Base-by-base conservation (phyloP, 2,113 vertebrate species). In the Myanophis thanlyinensis region DNA sequence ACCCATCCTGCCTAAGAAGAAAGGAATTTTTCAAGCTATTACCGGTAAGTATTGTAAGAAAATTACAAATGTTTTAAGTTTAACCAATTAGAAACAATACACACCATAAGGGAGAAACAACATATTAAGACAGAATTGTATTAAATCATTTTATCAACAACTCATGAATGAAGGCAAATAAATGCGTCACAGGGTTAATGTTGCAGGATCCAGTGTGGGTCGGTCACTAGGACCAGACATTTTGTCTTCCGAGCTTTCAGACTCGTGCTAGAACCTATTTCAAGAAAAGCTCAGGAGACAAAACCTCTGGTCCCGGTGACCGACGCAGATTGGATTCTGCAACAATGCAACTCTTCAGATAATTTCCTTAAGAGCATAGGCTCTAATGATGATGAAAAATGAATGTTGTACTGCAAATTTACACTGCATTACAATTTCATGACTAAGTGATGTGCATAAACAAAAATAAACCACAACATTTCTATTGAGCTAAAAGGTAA, bases 61-160 rank as follows among this genome's bases (percentile, higher is more conserved):
- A 96, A 95, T 96, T 91, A 96, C 92, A 98, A 98, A 98, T 80
- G 97, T 96, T 10, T 51, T 51, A 95, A 35, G 87, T 97, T 97
- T 98, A 97, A 97, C 97, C 94, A 95, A 85, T 94, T 46, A 93
- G 93, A 94, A 94, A n/a, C 85, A 96, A 96, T 94, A 96, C 87
- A 93, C 92, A 95, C 91, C 40, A 52, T 15, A 88, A 93, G 2
- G 22, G 40, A 88, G 93, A 96, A 94, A 89, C 95, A 97, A 95
- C 93, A 95, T 90, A 94, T 87, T 97, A 94, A 92, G 95, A 95
- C 91, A 97, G 92, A 62, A 92, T 89, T 90, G 95, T 90, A 92
- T 92, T 96, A 95, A 95, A 54, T 91, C 2, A 47, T 93, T 95
- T 91, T 95, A 96, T 95, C 96, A 97, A 97, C 94, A 59, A 59